phyloP scores from a whole-genome alignment of 2,888 invertebrate species.

The Adelognathus sp. region DNA sequence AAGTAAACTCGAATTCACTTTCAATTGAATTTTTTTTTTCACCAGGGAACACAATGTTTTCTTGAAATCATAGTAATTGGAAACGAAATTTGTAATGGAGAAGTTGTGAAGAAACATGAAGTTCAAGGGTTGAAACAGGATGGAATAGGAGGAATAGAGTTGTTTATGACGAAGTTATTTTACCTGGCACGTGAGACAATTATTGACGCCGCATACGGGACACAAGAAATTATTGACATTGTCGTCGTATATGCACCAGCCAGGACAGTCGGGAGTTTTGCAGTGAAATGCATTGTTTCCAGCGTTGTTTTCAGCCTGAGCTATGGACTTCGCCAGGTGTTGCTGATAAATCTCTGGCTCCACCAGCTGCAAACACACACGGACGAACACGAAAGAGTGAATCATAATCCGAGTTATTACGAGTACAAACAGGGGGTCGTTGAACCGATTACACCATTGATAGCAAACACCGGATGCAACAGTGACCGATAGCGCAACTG shows the following conservation, averaged over 20 bases:
- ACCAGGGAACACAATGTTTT: no score
- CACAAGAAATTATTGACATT: constrained; percentile 92
- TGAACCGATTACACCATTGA: not conserved
- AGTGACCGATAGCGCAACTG: no score
- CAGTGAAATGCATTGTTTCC: constrained; percentile 93
- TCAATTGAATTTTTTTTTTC: no score
- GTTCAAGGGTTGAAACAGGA: not conserved
- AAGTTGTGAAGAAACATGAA: not conserved
- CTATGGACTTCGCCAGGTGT: constrained; percentile 90
- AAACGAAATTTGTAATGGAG: no score
- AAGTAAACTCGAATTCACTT: no score
- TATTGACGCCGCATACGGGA: constrained; percentile 90
- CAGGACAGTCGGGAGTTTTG: constrained; percentile 93
- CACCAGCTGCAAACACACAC: constrained; percentile 84
- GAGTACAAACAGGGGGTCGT: not conserved
- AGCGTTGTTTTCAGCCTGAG: constrained; percentile 91
- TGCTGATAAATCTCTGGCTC: constrained; percentile 88
- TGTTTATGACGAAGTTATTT: constrained; percentile 55
- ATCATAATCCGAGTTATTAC: constrained; percentile 6
- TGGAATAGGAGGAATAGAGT: not conserved
- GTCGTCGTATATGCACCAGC: constrained; percentile 95
- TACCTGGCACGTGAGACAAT: constrained; percentile 94
- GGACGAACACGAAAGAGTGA: no score
- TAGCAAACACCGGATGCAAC: no score
- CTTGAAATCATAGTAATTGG: no score